phyloP scores from a whole-genome alignment of 2,888 invertebrate species.

The Mycalesis mineus region DNA sequence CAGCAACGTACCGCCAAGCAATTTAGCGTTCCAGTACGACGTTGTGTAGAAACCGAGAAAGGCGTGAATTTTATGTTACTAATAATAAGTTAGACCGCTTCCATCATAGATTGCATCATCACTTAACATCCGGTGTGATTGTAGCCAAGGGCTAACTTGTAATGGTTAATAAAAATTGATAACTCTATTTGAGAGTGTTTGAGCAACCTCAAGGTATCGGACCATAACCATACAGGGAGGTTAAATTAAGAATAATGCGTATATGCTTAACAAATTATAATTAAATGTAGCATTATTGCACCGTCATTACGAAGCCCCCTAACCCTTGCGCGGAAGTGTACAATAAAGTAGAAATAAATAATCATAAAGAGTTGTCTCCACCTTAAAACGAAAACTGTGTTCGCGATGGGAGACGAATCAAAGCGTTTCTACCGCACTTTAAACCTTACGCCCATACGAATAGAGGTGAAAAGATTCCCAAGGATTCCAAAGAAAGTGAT shows the following conservation, averaged over 20 bases:
- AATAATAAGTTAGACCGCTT: too few relatives aligned
- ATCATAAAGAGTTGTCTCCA: constrained; percentile 57
- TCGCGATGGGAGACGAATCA: constrained; percentile 27
- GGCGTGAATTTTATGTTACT: too few relatives aligned
- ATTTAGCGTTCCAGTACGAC: too few relatives aligned
- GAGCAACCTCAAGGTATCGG: too few relatives aligned
- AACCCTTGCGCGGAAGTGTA: constrained; percentile 38
- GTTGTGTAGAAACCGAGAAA: too few relatives aligned
- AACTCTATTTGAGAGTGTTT: too few relatives aligned
- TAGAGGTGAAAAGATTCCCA: constrained; percentile 29
- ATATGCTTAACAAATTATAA: constrained; percentile 11
- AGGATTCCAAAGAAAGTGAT: constrained; percentile 66
- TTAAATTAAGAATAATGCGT: constrained; percentile 9
- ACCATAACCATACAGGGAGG: not conserved
- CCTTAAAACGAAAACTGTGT: constrained; percentile 77
- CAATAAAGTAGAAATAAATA: constrained; percentile 53
- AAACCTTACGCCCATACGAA: constrained; percentile 4
- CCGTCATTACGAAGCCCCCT: constrained; percentile 21
- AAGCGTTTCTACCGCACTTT: constrained; percentile 8
- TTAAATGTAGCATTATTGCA: constrained; percentile 7
- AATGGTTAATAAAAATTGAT: too few relatives aligned
- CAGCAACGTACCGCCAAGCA: too few relatives aligned
- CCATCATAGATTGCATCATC: too few relatives aligned
- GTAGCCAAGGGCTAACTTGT: too few relatives aligned
- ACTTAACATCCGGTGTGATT: too few relatives aligned